phyloP scores from a whole-genome alignment of 2,888 invertebrate species.

The Tanytarsus gracilentus region DNA sequence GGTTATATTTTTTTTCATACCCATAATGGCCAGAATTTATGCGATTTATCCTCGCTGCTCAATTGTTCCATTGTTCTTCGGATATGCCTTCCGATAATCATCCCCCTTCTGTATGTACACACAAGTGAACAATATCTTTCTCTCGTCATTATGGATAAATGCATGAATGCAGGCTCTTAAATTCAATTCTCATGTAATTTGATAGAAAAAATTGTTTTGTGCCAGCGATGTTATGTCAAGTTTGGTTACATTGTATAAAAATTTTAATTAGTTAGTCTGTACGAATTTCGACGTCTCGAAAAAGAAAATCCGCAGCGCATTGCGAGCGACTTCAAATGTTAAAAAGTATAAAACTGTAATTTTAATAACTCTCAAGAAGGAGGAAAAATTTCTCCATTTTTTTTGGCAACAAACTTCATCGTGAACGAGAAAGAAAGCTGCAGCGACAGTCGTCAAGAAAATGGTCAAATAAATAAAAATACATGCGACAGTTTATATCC shows the following conservation, averaged over 20 bases:
- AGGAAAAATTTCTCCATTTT: no score
- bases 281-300: not conserved
- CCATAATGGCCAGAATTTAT: not conserved
- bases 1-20: not conserved
- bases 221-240: constrained; percentile 8
- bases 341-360: not conserved
- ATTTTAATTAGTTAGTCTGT: no score
- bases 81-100: constrained; percentile 45
- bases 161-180: constrained; percentile 47
- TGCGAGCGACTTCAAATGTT: not conserved
- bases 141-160: constrained; percentile 47
- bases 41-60: constrained; percentile 42
- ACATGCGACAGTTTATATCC: not conserved
- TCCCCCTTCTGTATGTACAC: constrained; percentile 41
- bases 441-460: not conserved
- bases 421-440: not conserved
- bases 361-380: not conserved
- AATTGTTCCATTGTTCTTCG: constrained; percentile 47
- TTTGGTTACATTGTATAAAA: no score
- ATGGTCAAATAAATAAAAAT: constrained; percentile 5
- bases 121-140: constrained; percentile 46
- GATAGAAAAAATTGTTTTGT: constrained; percentile 4
- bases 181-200: constrained; percentile 10
- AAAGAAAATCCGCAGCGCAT: not conserved
- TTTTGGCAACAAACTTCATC: no score